A percentile compares a stretch with the other conserved stretches of the same genome.
Conservation (phyloP, 2,113 vertebrate genomes). For the Toxotes jaculatrix region DNA sequence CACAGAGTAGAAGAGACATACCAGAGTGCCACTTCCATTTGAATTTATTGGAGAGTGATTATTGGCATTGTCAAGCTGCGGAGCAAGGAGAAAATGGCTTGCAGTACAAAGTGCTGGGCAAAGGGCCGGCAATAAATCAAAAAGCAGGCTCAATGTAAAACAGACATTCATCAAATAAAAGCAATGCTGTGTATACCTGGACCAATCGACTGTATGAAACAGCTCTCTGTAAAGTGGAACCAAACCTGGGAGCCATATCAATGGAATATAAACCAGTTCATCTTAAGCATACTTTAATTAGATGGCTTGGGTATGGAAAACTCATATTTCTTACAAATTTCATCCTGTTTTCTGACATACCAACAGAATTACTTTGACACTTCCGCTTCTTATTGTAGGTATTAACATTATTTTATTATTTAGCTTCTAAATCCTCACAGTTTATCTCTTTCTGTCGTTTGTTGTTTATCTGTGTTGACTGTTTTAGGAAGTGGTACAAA, state of each 20-base stretch:
- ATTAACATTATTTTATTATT: background rate
- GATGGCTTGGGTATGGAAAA: background rate
- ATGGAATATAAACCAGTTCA: slow-evolving; percentile 3
- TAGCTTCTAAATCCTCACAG: background rate
- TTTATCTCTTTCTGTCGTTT: background rate
- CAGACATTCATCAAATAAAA: slow-evolving; percentile 74
- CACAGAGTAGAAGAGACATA: slow-evolving; percentile 65
- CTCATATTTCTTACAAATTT: background rate
- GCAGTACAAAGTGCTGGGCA: slow-evolving; percentile 65
- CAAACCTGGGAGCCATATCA: background rate
- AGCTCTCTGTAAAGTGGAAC: slow-evolving; percentile 6
- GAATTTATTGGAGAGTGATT: slow-evolving; percentile 80
- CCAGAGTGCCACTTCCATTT: slow-evolving; percentile 73
- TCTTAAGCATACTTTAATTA: background rate
- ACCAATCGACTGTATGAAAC: slow-evolving; percentile 35
- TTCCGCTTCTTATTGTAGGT: background rate
- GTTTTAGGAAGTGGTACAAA: slow-evolving; percentile 4
- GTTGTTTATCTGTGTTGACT: background rate
- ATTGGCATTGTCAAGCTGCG: slow-evolving; percentile 67
- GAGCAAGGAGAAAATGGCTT: slow-evolving; percentile 74
- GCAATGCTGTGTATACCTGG: slow-evolving; percentile 51
- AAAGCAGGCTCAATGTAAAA: slow-evolving; percentile 66
- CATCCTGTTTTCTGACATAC: background rate
- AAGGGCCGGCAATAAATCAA: slow-evolving; percentile 75
- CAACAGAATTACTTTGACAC: background rate